These are phyloP conservation scores for Quadriops clusia DNA, from an alignment of 2,888 invertebrate genomes.

Conservation along the genomic window DNA sequence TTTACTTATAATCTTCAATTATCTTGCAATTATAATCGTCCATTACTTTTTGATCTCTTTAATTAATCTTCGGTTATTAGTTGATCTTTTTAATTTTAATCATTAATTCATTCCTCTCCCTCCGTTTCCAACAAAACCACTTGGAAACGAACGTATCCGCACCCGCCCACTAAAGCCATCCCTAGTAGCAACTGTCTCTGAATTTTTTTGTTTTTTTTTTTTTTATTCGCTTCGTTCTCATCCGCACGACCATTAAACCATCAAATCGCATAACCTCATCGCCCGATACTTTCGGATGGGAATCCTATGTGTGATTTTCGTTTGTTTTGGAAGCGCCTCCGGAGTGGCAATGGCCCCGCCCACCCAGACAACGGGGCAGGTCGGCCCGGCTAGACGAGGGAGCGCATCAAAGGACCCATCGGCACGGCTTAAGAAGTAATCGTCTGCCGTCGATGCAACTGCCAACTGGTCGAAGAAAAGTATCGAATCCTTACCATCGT, in stretches of 20 bases:
- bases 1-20: conserved; percentile 4
- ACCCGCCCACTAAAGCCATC: too few species aligned
- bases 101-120: too few species aligned
- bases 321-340: conserved; percentile 41
- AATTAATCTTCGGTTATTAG: too few species aligned
- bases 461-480: too few species aligned
- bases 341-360: conserved; percentile 43
- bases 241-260: conserved; percentile 13
- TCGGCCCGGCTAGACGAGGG: conserved; percentile 46
- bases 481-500: too few species aligned
- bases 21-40: conserved; percentile 2
- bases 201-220: conserved; percentile 14
- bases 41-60: too few species aligned
- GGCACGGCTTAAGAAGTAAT: conserved; percentile 31
- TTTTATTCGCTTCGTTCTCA: conserved; percentile 12
- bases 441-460: conserved; percentile 4
- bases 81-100: too few species aligned
- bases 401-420: conserved; percentile 36
- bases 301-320: conserved; percentile 36
- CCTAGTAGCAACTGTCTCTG: conserved; percentile 1
- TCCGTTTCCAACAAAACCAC: too few species aligned
- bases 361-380: conserved; percentile 43
- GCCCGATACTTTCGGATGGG: conserved; percentile 16
- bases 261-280: conserved; percentile 8
- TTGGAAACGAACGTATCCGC: too few species aligned